Percentiles rank a stretch among this genome's conserved stretches.
Conservation (phyloP, 1,140 invertebrate genomes). For the Drosophila kohkoa region DNA sequence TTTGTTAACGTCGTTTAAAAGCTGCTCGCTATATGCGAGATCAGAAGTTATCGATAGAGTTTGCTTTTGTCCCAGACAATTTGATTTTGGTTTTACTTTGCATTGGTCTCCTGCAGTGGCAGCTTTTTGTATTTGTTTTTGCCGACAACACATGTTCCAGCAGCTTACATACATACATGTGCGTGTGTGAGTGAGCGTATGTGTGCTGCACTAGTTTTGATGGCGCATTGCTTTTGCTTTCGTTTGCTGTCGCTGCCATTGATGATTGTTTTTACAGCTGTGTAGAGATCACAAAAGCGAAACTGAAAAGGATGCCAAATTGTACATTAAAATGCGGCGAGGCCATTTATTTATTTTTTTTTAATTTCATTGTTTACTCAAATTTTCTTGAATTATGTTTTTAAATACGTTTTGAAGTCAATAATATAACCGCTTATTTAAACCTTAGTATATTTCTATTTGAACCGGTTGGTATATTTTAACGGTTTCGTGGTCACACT, state of each 20-base stretch:
- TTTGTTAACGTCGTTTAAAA: conserved; percentile 4
- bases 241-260: conserved; percentile 22
- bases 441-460: too few relatives aligned
- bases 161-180: neutral
- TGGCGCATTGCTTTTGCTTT: conserved; percentile 23
- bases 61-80: conserved; percentile 17
- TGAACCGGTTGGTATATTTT: too few relatives aligned
- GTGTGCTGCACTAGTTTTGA: conserved; percentile 15
- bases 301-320: neutral
- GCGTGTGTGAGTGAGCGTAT: neutral
- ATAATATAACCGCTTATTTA: too few relatives aligned
- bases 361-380: too few relatives aligned
- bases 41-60: conserved; percentile 26
- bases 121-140: conserved; percentile 13
- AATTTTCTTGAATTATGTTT: too few relatives aligned
- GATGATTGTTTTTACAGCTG: conserved; percentile 38
- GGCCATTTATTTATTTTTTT: too few relatives aligned
- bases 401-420: too few relatives aligned
- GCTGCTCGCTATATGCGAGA: conserved; percentile 31
- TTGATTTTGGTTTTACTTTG: conserved; percentile 25
- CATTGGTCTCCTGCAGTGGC: conserved; percentile 20
- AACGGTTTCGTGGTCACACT: neutral
- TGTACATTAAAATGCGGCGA: neutral
- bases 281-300: conserved; percentile 20
- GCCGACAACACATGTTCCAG: conserved; percentile 30